These are phyloP conservation scores for Dipus sagitta DNA, from an alignment of 2,797 vertebrate species.

Conservation along the genomic window DNA sequence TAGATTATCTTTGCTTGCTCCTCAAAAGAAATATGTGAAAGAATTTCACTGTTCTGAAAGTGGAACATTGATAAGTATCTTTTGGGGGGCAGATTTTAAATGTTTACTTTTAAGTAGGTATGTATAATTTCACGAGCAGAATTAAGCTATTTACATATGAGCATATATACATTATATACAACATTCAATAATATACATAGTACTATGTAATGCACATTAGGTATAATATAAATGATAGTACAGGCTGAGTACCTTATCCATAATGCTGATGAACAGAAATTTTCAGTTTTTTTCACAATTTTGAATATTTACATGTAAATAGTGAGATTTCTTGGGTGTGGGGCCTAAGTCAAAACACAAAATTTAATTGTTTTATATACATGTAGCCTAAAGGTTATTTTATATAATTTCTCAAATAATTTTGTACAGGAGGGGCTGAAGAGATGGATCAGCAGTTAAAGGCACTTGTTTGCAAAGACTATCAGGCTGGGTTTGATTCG, in stretches of 20 bases:
- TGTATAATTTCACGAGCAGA: not conserved
- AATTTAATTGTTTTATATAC: not conserved
- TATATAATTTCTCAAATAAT: not conserved
- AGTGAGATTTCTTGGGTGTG: not conserved
- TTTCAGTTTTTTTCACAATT: not conserved
- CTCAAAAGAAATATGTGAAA: not conserved
- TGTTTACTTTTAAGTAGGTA: not conserved
- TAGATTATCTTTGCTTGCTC: not conserved
- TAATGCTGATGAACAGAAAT: not conserved
- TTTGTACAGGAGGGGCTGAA: not conserved
- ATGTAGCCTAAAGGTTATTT: not conserved
- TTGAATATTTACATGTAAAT: not conserved
- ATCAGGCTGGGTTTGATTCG: too few relatives aligned
- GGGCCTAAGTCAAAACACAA: not conserved
- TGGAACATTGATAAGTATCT: not conserved
- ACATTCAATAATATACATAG: not conserved
- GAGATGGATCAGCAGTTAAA: too few relatives aligned
- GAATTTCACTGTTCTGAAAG: not conserved
- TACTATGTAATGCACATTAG: not conserved
- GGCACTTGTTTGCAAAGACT: too few relatives aligned
- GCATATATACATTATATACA: not conserved
- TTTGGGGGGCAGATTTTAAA: conserved; percentile 6
- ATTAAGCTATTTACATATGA: not conserved
- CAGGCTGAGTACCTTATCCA: not conserved
- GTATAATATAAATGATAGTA: not conserved